These are phyloP conservation scores for Drosophila santomea DNA, from an alignment of 1,140 invertebrate species.

Conservation along the genomic window DNA sequence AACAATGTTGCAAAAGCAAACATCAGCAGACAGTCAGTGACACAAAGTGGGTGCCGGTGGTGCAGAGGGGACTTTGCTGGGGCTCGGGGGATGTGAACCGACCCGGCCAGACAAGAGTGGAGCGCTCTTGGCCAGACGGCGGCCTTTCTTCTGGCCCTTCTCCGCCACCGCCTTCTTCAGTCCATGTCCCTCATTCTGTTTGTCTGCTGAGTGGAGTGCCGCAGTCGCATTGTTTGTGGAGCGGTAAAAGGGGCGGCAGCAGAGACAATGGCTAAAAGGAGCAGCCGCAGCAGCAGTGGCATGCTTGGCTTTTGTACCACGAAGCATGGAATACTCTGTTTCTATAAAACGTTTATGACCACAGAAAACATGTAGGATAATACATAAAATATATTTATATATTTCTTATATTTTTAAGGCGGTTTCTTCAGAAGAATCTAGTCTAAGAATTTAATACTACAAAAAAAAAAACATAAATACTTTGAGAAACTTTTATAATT, in stretches of 20 bases:
- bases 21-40: constrained; percentile 69
- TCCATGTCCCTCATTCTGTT: constrained; percentile 41
- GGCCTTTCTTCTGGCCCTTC: constrained; percentile 33
- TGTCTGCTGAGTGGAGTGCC: constrained; percentile 55
- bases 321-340: constrained; percentile 1
- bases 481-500: too few species aligned
- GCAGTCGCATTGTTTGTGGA: constrained; percentile 70
- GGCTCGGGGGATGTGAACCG: constrained; percentile 7
- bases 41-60: constrained; percentile 34
- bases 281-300: constrained; percentile 36
- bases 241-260: constrained; percentile 16
- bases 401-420: too few species aligned
- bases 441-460: not conserved
- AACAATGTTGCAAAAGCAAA: constrained; percentile 80
- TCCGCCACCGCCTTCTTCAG: not conserved
- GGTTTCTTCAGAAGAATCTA: too few species aligned
- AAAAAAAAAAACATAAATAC: not conserved
- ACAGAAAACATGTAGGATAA: too few species aligned
- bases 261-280: constrained; percentile 60
- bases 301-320: not conserved
- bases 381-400: too few species aligned
- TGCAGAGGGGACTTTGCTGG: not conserved
- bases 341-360: too few species aligned
- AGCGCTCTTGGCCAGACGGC: constrained; percentile 41
- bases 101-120: constrained; percentile 25